Base-by-base conservation (phyloP, 2,888 invertebrate species). In the Isoperla grammatica region DNA sequence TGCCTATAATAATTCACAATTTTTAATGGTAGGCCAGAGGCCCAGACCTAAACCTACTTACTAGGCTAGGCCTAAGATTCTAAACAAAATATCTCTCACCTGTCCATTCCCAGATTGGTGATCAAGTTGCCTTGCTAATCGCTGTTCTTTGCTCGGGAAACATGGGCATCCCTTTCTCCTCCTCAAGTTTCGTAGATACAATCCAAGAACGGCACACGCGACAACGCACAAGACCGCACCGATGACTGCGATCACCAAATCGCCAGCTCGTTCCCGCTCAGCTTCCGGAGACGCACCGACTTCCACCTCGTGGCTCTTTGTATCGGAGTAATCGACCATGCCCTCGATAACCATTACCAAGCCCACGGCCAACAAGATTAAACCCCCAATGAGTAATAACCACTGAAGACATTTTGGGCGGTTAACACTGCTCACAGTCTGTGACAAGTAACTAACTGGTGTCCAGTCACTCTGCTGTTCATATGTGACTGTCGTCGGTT, bases 401-500 rank as follows among this genome's bases (percentile, higher is more conserved):
- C 71, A 71, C 56, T 71, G 72, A 43, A 71, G 61, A 58, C 70
- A 71, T 55, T 69, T 64, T 5, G 70, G 66, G 11, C 69, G 62
- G 45, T 60, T 62, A 12, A 65, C 56, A 43, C 61, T 64, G 43
- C 61, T 64, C 15, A 68, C 66, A 13, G 69, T 68, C 55, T 71
- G 70, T 3, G 69, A 68, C 6, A 71, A 62, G 59, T 69, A 70
- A 60, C 68, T 67, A 20, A 67, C 67, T 2, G 70, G 70, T 11
- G 69, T 66, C 71, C 71, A 72, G 60, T 71, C 71, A 68, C 46
- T 71, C 67, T 68, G 75, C 71, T 64, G 76, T 72, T 87, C 87
- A 72, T 87, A 87, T 58, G 86, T 86, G 65, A 87, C 86, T 66
- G 88, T 88, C 63, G 88, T 88, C 13, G 88, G 87, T 73, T 87